These are phyloP conservation scores for Rhinatrema bivittatum DNA, from an alignment of 2,797 vertebrate species.

Conservation along the genomic window DNA sequence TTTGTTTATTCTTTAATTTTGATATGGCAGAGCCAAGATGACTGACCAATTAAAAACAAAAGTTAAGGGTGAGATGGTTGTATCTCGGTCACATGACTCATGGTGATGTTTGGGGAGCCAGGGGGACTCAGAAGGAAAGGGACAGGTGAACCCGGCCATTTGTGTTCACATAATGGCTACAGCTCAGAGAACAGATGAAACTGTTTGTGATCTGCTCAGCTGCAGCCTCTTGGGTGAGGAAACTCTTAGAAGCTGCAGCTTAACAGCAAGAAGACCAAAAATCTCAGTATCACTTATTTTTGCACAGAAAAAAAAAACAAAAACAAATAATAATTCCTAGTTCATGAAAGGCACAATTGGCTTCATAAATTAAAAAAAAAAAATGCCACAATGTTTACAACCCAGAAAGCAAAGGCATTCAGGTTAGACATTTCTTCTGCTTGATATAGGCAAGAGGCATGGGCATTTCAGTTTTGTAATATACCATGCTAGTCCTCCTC, in stretches of 20 bases:
- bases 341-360: too few species aligned
- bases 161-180: constrained; percentile 33
- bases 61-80: constrained; percentile 64
- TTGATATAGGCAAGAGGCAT: too few species aligned
- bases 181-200: constrained; percentile 40
- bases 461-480: too few species aligned
- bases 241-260: constrained; percentile 30
- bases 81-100: constrained; percentile 40
- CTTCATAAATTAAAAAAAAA: too few species aligned
- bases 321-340: too few species aligned
- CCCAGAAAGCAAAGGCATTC: neutral
- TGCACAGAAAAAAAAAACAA: too few species aligned
- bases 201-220: constrained; percentile 44
- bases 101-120: constrained; percentile 10
- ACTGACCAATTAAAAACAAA: constrained; percentile 50
- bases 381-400: too few species aligned
- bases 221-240: constrained; percentile 26
- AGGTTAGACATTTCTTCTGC: neutral
- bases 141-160: constrained; percentile 14
- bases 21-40: constrained; percentile 68
- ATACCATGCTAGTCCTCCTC: too few species aligned
- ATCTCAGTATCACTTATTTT: too few species aligned
- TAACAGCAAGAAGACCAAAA: constrained; percentile 1
- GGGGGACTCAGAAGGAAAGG: constrained; percentile 27
- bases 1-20: constrained; percentile 89